Evolutionary conservation across 2,888 invertebrate genomes (phyloP), one percentile per base, ranked within the genome.

Genomic region (Chymomyza caudatula): DNA sequence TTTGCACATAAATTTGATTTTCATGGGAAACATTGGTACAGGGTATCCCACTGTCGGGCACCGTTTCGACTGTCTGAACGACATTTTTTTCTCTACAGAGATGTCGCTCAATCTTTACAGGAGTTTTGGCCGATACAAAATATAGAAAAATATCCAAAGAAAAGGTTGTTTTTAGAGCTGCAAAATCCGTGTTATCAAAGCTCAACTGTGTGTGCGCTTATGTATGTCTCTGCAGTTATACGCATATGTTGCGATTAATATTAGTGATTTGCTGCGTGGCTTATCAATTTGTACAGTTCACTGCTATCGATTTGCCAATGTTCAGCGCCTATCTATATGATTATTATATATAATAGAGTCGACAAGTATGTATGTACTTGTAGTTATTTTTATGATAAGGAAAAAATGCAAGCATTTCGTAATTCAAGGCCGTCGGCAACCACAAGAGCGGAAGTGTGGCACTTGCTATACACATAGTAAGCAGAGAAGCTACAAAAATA

Each of bases 201-300:
- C 29, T 37, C 11, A 37, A 37, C 29, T 11, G 4, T 11, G 11
- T n/a, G n/a, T n/a, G n/a, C n/a, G n/a, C n/a, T n/a, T 52, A 5
- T 23, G 20, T 8, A 52, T 23, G 4, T 20, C 4, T 23, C 5
- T 22, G n/a, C 23, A 17, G n/a, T 23, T n/a, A 19, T 51, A 22
- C 13, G 51, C 51, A 22, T 22, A 22, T 25, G 23, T n/a, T 25
- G 23, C 54, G 25, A 54, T 54, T 54, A 25, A 25, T 54, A 3
- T 15, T 29, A 11, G n/a, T 29, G 25, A 17, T 17, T 20, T 52
- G 13, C 3, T 6, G 4, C 0, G 20, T n/a, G 20, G 76, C 76
- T 85, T 82, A 85, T 82, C 85, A 82, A 76, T 80, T 76, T 73
- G 51, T 75, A 84, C 85, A 81, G 69, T 81, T 78, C 59, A 61